These are phyloP conservation scores for Druon quercuslanigerum DNA, from an alignment of 1,140 invertebrate species.

Conservation along the genomic window DNA sequence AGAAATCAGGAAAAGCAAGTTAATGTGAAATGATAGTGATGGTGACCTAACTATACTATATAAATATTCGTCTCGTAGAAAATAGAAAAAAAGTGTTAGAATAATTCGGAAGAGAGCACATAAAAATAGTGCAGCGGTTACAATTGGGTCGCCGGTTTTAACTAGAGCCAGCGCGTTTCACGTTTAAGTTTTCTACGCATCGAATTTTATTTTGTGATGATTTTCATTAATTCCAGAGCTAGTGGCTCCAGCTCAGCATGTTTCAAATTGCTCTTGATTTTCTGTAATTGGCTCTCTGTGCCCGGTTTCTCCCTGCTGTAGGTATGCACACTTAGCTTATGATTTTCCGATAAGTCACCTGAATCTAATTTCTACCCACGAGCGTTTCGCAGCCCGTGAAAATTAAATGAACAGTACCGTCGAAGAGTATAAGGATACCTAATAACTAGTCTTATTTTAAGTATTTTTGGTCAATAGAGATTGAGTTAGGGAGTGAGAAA, in stretches of 20 bases:
- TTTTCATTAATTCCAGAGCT: conserved; percentile 27
- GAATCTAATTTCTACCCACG: neutral
- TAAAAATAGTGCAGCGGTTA: conserved; percentile 22
- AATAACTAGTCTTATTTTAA: no score
- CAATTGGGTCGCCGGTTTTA: neutral
- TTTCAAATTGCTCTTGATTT: conserved; percentile 5
- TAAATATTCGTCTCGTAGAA: conserved; percentile 20
- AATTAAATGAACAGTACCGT: neutral
- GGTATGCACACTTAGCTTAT: neutral
- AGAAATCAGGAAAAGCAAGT: neutral
- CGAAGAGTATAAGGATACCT: no score
- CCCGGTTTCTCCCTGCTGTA: neutral
- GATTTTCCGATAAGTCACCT: conserved; percentile 7
- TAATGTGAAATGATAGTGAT: neutral
- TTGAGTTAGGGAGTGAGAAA: no score
- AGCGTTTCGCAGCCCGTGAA: neutral
- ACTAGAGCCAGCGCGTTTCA: neutral
- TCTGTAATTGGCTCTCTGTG: conserved; percentile 15
- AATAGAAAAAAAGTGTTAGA: conserved; percentile 3
- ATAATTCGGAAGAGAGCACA: conserved; percentile 1
- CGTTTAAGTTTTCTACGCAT: conserved; percentile 1
- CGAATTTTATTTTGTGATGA: conserved; percentile 1
- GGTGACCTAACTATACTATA: conserved; percentile 13
- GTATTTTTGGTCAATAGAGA: no score
- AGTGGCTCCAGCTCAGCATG: conserved; percentile 6